Conservation (phyloP, 2,888 invertebrate species). For the Callyntrura guangdongensis region DNA sequence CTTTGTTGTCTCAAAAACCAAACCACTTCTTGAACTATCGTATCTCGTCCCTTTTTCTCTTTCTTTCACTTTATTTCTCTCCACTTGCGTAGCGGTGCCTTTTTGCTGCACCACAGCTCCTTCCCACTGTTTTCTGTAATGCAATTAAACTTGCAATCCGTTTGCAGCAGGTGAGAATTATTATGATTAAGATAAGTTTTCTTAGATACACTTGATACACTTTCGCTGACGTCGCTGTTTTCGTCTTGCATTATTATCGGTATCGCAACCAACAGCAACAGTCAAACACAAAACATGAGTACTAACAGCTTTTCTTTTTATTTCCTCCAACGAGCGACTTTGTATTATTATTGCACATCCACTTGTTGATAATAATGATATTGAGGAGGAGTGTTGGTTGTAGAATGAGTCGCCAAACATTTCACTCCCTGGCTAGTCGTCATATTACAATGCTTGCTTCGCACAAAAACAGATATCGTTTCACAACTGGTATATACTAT, state of each 20-base stretch:
- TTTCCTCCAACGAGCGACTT: slow-evolving; percentile 19
- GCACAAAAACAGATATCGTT: neutral
- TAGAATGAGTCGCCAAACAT: neutral
- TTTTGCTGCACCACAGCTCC: slow-evolving; percentile 13
- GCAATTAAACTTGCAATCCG: neutral
- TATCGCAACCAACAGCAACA: neutral
- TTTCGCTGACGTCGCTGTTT: slow-evolving; percentile 45
- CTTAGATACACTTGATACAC: neutral
- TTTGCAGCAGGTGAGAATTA: neutral
- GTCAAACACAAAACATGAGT: neutral
- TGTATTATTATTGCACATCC: slow-evolving; percentile 22
- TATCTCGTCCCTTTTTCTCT: neutral
- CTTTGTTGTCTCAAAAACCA: slow-evolving; percentile 19
- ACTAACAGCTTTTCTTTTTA: slow-evolving; percentile 10
- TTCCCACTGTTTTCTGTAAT: slow-evolving; percentile 5
- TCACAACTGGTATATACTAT: neutral
- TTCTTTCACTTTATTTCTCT: slow-evolving; percentile 22
- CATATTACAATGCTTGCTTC: neutral
- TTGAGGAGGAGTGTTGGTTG: neutral
- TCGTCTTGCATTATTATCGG: slow-evolving; percentile 62
- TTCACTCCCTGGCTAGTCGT: neutral
- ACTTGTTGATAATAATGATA: slow-evolving; percentile 46
- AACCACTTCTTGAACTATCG: slow-evolving; percentile 7
- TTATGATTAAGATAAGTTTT: slow-evolving; percentile 13
- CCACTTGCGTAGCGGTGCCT: neutral